A percentile compares a stretch with the other conserved stretches of the same genome.
Conservation (phyloP, 1,140 invertebrate genomes). For the Drosophila guanche region DNA sequence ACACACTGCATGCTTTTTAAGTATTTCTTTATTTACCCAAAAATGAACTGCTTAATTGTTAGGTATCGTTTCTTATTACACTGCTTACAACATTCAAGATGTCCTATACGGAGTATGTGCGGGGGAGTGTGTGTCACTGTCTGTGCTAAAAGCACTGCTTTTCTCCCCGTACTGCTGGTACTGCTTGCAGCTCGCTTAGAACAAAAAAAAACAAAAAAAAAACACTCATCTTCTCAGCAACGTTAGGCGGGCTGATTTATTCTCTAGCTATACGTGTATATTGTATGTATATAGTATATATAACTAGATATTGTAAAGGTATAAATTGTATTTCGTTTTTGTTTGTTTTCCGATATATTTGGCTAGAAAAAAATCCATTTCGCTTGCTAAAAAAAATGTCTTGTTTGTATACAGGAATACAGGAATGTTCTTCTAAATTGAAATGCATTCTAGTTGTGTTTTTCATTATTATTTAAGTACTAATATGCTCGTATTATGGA, state of each 20-base stretch:
- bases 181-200: conserved; percentile 5
- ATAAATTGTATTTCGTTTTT: conserved; percentile 40
- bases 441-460: conserved; percentile 30
- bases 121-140: conserved; percentile 4
- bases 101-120: conserved; percentile 34
- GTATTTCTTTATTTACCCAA: conserved; percentile 72
- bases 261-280: conserved; percentile 68
- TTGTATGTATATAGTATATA: conserved; percentile 40
- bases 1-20: conserved; percentile 55
- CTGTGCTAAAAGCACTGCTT: conserved; percentile 30
- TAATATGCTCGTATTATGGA: too few species aligned
- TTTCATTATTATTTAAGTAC: conserved; percentile 12
- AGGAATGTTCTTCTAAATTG: conserved; percentile 25
- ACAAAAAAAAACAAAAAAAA: conserved; percentile 26
- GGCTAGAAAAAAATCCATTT: conserved; percentile 46
- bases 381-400: conserved; percentile 36
- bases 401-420: conserved; percentile 42
- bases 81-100: conserved; percentile 69
- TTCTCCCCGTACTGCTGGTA: neutral
- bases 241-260: conserved; percentile 74
- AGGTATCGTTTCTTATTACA: conserved; percentile 37
- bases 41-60: conserved; percentile 66
- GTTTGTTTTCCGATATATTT: conserved; percentile 40
- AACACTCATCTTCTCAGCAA: conserved; percentile 60
- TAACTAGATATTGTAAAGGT: conserved; percentile 64